These are phyloP conservation scores for Blastomussa wellsi DNA, from an alignment of 92 coral and sea anemone species.

Conservation along the genomic window DNA sequence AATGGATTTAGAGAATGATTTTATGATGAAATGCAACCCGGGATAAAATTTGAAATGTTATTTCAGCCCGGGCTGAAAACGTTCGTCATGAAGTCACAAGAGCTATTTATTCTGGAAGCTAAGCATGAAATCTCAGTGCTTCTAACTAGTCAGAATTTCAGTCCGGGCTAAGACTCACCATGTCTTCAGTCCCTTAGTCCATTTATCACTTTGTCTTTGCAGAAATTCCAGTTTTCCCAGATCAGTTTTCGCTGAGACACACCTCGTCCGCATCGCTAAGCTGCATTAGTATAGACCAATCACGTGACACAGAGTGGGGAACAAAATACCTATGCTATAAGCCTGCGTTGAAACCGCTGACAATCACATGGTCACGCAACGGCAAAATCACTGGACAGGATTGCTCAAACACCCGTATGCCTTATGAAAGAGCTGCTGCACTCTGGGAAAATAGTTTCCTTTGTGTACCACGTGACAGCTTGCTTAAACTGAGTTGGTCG, in stretches of 20 bases:
- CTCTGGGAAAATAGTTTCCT: constrained; percentile 72
- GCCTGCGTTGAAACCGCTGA: constrained; percentile 53
- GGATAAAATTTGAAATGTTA: too few relatives aligned
- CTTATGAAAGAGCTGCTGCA: constrained; percentile 26
- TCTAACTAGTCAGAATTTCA: too few relatives aligned
- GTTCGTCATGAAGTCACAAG: too few relatives aligned
- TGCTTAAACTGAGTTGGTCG: constrained; percentile 65
- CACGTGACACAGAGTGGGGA: constrained; percentile 73
- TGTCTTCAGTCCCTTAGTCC: too few relatives aligned
- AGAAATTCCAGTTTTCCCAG: constrained; percentile 71
- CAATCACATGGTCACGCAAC: constrained; percentile 64
- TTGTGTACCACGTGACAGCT: constrained; percentile 64
- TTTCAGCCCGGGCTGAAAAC: too few relatives aligned
- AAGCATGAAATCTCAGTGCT: too few relatives aligned
- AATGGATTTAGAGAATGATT: too few relatives aligned
- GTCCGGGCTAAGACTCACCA: too few relatives aligned
- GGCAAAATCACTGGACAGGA: constrained; percentile 56
- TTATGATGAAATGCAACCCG: too few relatives aligned
- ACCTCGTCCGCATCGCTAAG: constrained; percentile 14
- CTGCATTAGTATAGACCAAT: constrained; percentile 61
- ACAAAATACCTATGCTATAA: constrained; percentile 66
- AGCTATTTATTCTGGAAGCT: too few relatives aligned
- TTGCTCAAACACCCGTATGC: constrained; percentile 55
- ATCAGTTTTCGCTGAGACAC: constrained; percentile 54
- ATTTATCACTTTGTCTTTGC: background rate